Conservation (phyloP, 2,797 vertebrate genomes). For the Girardinus metallicus region DNA sequence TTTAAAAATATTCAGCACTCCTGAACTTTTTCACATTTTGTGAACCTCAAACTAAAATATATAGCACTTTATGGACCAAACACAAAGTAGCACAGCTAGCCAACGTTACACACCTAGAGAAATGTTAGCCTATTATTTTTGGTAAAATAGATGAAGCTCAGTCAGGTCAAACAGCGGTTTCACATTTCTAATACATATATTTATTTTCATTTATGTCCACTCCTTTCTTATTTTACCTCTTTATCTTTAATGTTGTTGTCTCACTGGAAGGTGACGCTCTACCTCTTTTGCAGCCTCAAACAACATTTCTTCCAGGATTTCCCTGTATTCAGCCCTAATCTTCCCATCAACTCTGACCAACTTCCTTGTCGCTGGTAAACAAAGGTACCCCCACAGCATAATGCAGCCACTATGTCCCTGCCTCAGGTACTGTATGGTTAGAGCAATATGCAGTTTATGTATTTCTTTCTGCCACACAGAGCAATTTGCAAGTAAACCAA, state of each 20-base stretch:
- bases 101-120: not conserved
- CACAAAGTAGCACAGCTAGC: not conserved
- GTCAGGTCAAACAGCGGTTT: not conserved
- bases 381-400: not conserved
- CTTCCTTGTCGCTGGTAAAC: not conserved
- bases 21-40: not conserved
- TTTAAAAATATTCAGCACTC: not conserved
- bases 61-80: not conserved
- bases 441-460: not conserved
- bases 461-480: not conserved
- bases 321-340: not conserved
- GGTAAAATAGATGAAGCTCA: not conserved
- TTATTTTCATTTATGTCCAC: not conserved
- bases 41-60: not conserved
- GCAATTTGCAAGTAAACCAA: not conserved
- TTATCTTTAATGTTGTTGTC: not conserved
- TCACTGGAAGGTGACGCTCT: not conserved
- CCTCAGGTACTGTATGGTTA: not conserved
- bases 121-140: not conserved
- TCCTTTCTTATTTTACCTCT: not conserved
- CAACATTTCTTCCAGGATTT: not conserved
- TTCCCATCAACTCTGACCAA: not conserved
- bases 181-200: not conserved
- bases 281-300: not conserved
- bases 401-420: not conserved